Evolutionary conservation across 2,888 invertebrate genomes (phyloP), one percentile per base, ranked within the genome.

Genomic region (Apotomis betuletana): DNA sequence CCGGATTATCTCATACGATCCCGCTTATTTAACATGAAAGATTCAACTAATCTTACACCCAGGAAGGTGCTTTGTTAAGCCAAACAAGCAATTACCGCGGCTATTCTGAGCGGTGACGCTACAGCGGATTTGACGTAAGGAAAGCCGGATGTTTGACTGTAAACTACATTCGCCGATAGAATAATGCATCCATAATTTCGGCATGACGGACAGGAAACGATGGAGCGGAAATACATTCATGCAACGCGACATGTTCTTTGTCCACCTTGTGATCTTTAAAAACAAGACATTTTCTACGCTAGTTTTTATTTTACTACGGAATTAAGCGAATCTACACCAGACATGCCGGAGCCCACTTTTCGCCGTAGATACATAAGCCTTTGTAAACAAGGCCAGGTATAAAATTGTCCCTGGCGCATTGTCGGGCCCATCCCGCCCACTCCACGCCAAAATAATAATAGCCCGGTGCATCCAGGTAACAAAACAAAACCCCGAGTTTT

Each of bases 111-210:
- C 72, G 62, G 46, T 68, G 72, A 72, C 72, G 71, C 55, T 69
- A 63, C 73, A 74, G 77, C 71, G 74, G 74, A 74, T 80, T 80
- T 82, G 80, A 81, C 78, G 79, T 79, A 79, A 79, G 77, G 80
- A 86, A 87, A 90, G 87, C 91, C 91, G 92, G 92, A 92, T 91
- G 90, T 92, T 90, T 90, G 85, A 85, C 81, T 85, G 85, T 84
- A 88, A 89, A 90, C 90, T 87, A 80, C 81, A 85, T 85, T 87
- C 87, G 85, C 87, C 77, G 72, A 72, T 67, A 63, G 84, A 82
- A 81, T 85, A 84, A 85, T 83, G 79, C 81, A 85, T 85, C 84
- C 83, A 85, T 86, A 84, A 87, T 87, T 84, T 85, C 82, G 78
- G 78, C 81, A 74, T 75, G 77, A 78, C 84, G 81, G 83, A 85